A percentile compares a stretch with the other conserved stretches of the same genome.
Conservation (phyloP, 2,888 invertebrate genomes). For the Zhengitettix transpicula region DNA sequence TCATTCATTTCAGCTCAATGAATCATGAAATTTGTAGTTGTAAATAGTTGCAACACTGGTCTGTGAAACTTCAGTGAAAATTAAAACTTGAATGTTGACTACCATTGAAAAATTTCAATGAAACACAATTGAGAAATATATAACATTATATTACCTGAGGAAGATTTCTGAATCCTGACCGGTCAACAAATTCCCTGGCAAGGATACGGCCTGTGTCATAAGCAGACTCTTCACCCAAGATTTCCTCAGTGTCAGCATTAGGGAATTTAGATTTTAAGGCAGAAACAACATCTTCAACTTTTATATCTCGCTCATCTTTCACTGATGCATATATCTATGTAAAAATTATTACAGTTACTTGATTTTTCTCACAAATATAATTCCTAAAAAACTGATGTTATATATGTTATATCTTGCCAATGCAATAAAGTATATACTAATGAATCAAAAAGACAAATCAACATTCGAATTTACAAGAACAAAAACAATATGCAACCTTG, state of each 20-base stretch:
- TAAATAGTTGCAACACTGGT: too few relatives aligned
- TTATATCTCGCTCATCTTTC: constrained; percentile 33
- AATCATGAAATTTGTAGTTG: too few relatives aligned
- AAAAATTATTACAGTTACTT: neutral
- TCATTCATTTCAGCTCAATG: too few relatives aligned
- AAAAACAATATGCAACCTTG: too few relatives aligned
- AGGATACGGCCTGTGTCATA: constrained; percentile 78
- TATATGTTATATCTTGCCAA: neutral
- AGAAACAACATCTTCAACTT: constrained; percentile 49
- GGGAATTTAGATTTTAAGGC: constrained; percentile 45
- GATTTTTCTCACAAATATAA: neutral
- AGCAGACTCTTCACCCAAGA: constrained; percentile 76
- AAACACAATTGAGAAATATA: too few relatives aligned
- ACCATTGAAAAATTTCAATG: too few relatives aligned
- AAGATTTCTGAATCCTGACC: constrained; percentile 52
- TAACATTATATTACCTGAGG: constrained; percentile 36
- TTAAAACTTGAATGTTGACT: too few relatives aligned
- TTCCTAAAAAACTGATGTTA: neutral
- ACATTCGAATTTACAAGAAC: too few relatives aligned
- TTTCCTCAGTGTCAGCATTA: constrained; percentile 48
- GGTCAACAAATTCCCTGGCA: constrained; percentile 59
- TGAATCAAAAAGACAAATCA: neutral
- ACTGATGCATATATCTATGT: constrained; percentile 36
- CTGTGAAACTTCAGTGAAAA: too few relatives aligned
- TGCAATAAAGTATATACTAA: neutral